Evolutionary conservation across 2,797 vertebrate species (phyloP).

Genomic region (Otolemur crassicaudatus): DNA sequence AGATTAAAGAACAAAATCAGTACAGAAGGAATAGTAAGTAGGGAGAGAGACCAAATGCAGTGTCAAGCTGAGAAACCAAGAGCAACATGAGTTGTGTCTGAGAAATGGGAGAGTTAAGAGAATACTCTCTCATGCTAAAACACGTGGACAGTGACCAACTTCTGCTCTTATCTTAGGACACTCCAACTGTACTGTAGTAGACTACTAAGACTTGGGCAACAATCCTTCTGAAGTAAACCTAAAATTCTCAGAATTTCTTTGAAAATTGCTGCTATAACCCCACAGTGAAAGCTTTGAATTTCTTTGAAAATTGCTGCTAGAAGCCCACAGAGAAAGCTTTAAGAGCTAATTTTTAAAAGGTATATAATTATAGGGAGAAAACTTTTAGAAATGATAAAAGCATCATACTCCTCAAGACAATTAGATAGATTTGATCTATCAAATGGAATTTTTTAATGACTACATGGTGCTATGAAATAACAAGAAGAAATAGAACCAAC

Average conservation of each 20-base stretch:
- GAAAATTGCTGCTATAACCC: not conserved
- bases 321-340: not conserved
- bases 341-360: constrained; percentile 9
- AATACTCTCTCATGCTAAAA: not conserved
- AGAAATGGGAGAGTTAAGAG: not conserved
- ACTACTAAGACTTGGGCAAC: not conserved
- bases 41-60: not conserved
- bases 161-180: not conserved
- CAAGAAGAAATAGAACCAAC: not conserved
- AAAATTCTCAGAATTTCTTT: constrained; percentile 34
- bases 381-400: not conserved
- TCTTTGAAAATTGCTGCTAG: not conserved
- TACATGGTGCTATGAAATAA: not conserved
- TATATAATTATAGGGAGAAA: not conserved
- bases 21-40: too few relatives aligned
- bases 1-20: not conserved
- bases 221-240: not conserved
- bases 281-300: not conserved
- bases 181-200: too few relatives aligned
- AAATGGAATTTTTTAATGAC: not conserved
- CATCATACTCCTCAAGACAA: not conserved
- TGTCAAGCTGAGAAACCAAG: not conserved
- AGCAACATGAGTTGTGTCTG: not conserved
- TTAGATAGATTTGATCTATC: not conserved
- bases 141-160: too few relatives aligned